A percentile compares a stretch with the other conserved stretches of the same genome.
These are phyloP conservation scores for Caerostris darwini DNA, from an alignment of 1,140 invertebrate species.

Conservation along the genomic window DNA sequence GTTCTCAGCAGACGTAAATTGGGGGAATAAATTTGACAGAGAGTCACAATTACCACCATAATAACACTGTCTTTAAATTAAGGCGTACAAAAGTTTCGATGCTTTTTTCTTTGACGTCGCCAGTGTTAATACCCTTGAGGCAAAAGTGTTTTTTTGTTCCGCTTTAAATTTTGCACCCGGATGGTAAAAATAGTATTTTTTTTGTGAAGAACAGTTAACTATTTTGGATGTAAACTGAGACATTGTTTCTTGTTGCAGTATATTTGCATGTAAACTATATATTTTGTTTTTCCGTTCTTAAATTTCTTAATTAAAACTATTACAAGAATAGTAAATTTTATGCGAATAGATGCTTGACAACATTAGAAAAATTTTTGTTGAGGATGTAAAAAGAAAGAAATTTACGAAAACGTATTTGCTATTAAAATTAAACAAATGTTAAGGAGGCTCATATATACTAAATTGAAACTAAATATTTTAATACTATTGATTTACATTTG, in stretches of 20 bases:
- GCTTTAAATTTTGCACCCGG: not conserved
- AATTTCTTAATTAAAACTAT: too few relatives aligned
- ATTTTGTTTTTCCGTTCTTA: too few relatives aligned
- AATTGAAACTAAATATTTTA: too few relatives aligned
- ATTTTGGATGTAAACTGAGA: not conserved
- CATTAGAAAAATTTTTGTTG: too few relatives aligned
- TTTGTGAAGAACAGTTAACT: not conserved
- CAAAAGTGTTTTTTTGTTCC: not conserved
- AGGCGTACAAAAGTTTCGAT: constrained; percentile 19
- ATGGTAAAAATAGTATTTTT: not conserved
- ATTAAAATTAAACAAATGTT: too few relatives aligned
- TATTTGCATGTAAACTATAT: too few relatives aligned
- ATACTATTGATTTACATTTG: too few relatives aligned
- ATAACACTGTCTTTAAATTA: constrained; percentile 24
- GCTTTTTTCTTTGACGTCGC: not conserved
- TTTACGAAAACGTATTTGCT: too few relatives aligned
- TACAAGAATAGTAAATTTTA: too few relatives aligned
- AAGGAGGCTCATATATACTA: too few relatives aligned
- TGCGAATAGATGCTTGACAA: too few relatives aligned
- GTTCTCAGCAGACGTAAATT: constrained; percentile 10
- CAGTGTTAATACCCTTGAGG: not conserved
- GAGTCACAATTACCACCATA: constrained; percentile 8
- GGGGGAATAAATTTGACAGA: not conserved
- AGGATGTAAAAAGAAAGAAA: too few relatives aligned
- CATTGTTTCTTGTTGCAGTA: not conserved